Evolutionary conservation across 53 echinoderm and acorn worm species (phyloP).

Genomic region (Zoroaster sp.): DNA sequence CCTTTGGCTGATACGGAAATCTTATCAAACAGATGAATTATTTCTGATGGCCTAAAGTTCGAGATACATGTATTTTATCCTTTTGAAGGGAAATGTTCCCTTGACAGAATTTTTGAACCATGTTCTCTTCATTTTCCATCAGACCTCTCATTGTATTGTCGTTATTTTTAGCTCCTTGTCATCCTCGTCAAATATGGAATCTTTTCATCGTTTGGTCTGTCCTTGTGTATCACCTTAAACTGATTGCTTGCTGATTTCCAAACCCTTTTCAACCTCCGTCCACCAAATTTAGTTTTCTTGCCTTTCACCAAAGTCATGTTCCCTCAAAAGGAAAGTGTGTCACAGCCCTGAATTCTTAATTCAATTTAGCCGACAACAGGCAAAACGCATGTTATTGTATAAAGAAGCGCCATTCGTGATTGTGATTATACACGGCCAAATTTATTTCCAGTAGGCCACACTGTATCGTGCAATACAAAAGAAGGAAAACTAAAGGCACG

Average conservation of each 20-base stretch:
- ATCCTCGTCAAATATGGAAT: background rate
- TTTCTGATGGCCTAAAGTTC: too few relatives aligned
- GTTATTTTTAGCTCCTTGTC: background rate
- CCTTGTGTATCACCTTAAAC: background rate
- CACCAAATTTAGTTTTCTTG: background rate
- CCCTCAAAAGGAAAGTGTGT: background rate
- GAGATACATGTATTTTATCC: too few relatives aligned
- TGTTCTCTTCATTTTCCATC: background rate
- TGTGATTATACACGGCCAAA: background rate
- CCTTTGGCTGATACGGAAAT: too few relatives aligned
- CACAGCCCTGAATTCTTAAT: background rate
- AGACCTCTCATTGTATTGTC: background rate
- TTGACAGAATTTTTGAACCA: background rate
- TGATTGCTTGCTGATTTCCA: background rate
- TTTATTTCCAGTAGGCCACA: background rate
- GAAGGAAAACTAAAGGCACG: background rate
- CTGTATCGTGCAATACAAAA: background rate
- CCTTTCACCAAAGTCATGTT: background rate
- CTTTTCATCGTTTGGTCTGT: background rate
- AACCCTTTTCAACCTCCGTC: background rate
- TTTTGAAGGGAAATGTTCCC: background rate
- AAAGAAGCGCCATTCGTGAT: slow-evolving; percentile 14
- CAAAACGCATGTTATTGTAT: slow-evolving; percentile 13
- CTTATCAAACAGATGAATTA: too few relatives aligned
- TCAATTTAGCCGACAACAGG: background rate